Evolutionary conservation across 2,888 invertebrate species (phyloP).

Genomic region (Pollenia griseotomentosa): DNA sequence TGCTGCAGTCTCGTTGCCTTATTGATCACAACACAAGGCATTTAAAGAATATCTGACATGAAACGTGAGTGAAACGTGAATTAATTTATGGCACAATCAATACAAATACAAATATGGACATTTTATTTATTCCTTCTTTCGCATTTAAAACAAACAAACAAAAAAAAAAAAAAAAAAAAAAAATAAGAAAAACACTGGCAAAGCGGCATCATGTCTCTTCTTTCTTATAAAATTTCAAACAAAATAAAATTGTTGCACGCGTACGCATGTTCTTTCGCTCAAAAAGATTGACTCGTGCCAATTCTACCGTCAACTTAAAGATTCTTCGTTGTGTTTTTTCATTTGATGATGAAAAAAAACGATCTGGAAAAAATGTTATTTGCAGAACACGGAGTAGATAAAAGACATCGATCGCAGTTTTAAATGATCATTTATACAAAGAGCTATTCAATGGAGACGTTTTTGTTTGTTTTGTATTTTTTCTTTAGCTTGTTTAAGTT

Average conservation of each 20-base stretch:
- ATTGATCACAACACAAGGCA: conserved; percentile 58
- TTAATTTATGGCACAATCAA: conserved; percentile 72
- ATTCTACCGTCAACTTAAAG: conserved; percentile 60
- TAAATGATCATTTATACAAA: conserved; percentile 58
- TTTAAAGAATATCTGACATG: conserved; percentile 70
- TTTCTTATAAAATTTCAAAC: conserved; percentile 65
- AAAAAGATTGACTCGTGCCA: conserved; percentile 73
- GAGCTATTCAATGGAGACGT: conserved; percentile 44
- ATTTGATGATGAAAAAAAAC: conserved; percentile 37
- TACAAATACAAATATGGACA: conserved; percentile 65
- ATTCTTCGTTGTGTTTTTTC: conserved; percentile 47
- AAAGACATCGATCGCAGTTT: conserved; percentile 47
- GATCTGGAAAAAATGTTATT: neutral
- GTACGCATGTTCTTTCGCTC: conserved; percentile 52
- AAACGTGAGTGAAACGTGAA: conserved; percentile 74
- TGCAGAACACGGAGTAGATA: conserved; percentile 39
- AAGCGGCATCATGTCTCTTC: conserved; percentile 68
- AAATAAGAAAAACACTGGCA: conserved; percentile 4
- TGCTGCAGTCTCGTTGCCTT: conserved; percentile 9
- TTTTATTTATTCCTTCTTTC: conserved; percentile 31
- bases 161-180: neutral
- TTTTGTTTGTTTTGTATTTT: conserved; percentile 18
- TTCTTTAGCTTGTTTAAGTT: conserved; percentile 33
- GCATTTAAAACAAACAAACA: conserved; percentile 15
- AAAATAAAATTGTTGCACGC: conserved; percentile 70